Conservation (phyloP, 2,797 vertebrate species). For the Premnoplex brunnescens region DNA sequence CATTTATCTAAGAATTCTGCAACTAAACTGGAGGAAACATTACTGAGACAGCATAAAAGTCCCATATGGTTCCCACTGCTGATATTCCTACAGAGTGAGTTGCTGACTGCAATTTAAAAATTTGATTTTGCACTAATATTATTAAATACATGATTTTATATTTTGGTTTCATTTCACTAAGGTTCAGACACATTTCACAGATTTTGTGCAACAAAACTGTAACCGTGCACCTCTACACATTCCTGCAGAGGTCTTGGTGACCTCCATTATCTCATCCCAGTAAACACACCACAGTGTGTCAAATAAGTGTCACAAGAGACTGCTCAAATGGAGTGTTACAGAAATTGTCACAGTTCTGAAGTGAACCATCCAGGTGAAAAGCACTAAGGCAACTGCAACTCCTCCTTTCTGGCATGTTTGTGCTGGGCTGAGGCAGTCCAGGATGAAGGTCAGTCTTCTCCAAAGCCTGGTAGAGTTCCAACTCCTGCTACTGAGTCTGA, state of each 20-base stretch:
- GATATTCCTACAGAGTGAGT: not conserved
- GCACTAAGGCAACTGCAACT: not conserved
- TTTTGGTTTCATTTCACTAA: not conserved
- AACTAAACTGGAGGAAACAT: not conserved
- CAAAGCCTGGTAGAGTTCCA: not conserved
- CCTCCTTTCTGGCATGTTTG: not conserved
- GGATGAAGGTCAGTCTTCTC: constrained; percentile 26
- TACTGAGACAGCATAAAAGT: not conserved
- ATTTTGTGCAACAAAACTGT: not conserved
- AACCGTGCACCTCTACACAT: not conserved
- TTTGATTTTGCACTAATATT: not conserved
- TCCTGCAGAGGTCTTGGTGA: not conserved
- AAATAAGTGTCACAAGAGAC: not conserved
- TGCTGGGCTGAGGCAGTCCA: not conserved
- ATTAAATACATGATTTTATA: not conserved
- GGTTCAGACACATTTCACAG: not conserved
- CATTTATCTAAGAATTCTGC: not conserved
- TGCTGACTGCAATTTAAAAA: not conserved
- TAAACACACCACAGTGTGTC: not conserved
- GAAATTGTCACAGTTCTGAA: not conserved
- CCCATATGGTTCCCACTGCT: not conserved
- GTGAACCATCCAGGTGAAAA: not conserved
- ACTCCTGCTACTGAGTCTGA: not conserved
- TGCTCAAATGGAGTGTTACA: not conserved
- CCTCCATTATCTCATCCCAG: not conserved